Base-by-base conservation (phyloP, 1,140 invertebrate genomes). In the Aphelinus atriplicis region DNA sequence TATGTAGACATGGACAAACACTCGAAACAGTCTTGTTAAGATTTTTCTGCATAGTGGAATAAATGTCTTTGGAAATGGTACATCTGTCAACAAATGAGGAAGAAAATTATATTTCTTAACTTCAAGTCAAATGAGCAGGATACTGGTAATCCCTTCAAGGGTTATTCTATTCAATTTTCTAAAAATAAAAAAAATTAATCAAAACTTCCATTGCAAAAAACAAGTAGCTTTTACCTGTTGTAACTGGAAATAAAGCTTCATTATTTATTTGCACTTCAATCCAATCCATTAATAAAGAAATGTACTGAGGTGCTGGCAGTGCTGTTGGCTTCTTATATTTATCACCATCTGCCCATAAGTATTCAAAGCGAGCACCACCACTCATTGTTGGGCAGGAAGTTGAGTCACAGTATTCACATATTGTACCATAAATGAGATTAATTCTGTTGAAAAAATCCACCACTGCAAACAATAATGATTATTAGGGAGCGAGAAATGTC, bases 361-460 rank as follows among this genome's bases (percentile, higher is more conserved):
- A 98, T 85, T 98, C 96, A 88, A 96, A 98, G 62, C 92, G 88
- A 3, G 92, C 90, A 5, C 96, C 96, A 46, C 97, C 97, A 62
- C 92, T 94, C 97, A 98, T 98, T 7, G 94, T 96, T 3, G 96
- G 96, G 87, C 97, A 98, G 5, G 93, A 91, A 73, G 92, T 91
- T 80, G 93, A 92, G 60, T 94, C 95, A 83, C 97, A 98, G 84
- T 92, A 94, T 83, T 97, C 96, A 65, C 91, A 94, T 48, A 98
- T 92, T 9, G 95, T 96, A 6, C 97, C 97, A 87, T 95, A 96
- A 80, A 98, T 95, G 9, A 98, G 87, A 88, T 98, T 98, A 79
- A 98, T 97, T 81, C 96, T 91, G 86, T 98, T 98, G 86, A 98
- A 98, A 85, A 98, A 98, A 82, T 98, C 97, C 3, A 98, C 97